Evolutionary conservation across 92 coral and sea anemone species (phyloP).

Genomic region (Umimayanthus kanabou): DNA sequence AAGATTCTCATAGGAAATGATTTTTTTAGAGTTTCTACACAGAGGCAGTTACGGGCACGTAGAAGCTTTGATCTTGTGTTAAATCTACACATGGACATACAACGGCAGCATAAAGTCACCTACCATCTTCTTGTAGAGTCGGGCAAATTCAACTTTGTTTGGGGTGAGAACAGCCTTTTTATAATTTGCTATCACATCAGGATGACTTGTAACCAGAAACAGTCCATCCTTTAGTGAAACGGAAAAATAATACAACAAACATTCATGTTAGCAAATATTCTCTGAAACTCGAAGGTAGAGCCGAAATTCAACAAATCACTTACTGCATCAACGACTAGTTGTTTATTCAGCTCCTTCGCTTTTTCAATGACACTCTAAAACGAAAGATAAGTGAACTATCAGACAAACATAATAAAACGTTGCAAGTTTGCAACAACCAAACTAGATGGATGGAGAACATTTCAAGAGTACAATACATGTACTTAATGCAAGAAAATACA

Average conservation of each 20-base stretch:
- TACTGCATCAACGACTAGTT: slow-evolving; percentile 94
- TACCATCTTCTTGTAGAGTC: slow-evolving; percentile 83
- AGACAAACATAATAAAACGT: neutral
- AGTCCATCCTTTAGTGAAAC: slow-evolving; percentile 78
- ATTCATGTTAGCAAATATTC: neutral
- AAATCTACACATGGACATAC: too few relatives aligned
- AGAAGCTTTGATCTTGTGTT: too few relatives aligned
- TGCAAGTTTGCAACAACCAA: neutral
- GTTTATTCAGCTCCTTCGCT: slow-evolving; percentile 84
- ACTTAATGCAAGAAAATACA: too few relatives aligned
- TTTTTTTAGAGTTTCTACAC: too few relatives aligned
- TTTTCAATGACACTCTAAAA: slow-evolving; percentile 78
- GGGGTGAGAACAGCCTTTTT: slow-evolving; percentile 85
- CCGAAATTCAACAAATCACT: slow-evolving; percentile 15
- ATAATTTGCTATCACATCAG: slow-evolving; percentile 82
- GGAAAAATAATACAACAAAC: neutral
- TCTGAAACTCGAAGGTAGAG: neutral
- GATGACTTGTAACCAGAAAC: slow-evolving; percentile 71
- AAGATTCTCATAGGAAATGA: neutral
- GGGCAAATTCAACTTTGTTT: slow-evolving; percentile 88
- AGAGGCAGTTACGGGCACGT: neutral
- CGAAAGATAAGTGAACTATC: neutral
- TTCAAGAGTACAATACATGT: too few relatives aligned
- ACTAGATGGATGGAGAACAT: neutral
- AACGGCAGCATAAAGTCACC: neutral